phyloP scores from a whole-genome alignment of 2,888 invertebrate genomes.

The Oscheius sp. region DNA sequence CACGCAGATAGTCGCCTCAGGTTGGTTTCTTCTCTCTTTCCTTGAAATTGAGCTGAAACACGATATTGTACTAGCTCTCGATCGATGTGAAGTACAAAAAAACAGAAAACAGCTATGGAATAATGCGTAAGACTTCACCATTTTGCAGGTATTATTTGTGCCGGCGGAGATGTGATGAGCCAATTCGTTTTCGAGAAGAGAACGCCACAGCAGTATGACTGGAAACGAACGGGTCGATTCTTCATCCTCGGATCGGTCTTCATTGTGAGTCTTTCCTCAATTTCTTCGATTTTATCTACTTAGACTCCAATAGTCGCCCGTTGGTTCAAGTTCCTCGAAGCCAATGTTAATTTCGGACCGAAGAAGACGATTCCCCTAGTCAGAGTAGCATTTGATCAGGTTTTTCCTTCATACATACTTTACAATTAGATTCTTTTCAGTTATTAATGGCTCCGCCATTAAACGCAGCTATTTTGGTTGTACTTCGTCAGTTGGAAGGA shows the following conservation, averaged over 20 bases:
- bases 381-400: conserved; percentile 60
- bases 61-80: too few species aligned
- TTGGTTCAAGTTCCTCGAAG: conserved; percentile 65
- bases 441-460: conserved; percentile 59
- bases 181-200: conserved; percentile 53
- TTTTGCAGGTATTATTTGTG: conserved; percentile 56
- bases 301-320: conserved; percentile 60
- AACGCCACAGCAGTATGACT: conserved; percentile 49
- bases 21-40: conserved; percentile 12
- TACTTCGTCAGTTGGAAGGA: conserved; percentile 65
- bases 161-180: conserved; percentile 60
- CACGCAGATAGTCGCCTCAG: conserved; percentile 42
- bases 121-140: too few species aligned
- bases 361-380: conserved; percentile 51
- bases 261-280: conserved; percentile 48
- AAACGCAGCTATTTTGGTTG: conserved; percentile 60
- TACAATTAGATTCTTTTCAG: conserved; percentile 39
- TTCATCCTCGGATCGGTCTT: conserved; percentile 60
- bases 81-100: too few species aligned
- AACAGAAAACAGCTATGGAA: too few species aligned
- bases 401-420: conserved; percentile 1
- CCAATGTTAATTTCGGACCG: conserved; percentile 48
- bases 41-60: background rate
- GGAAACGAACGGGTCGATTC: conserved; percentile 61
- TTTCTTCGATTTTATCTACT: background rate